Evolutionary conservation across 2,797 vertebrate species (phyloP).

Genomic region (Channallabes apus): DNA sequence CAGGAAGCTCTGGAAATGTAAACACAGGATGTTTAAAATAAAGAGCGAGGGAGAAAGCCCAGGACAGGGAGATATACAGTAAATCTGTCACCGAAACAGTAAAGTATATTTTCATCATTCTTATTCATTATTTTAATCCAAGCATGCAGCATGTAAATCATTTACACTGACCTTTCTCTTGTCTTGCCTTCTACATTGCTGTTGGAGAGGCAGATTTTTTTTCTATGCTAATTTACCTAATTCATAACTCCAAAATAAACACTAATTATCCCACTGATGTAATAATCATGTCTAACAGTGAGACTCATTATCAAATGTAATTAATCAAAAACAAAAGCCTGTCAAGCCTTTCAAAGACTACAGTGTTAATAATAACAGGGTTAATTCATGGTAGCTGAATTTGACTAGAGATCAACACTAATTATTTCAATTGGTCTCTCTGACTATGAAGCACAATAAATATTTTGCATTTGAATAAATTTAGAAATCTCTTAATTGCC

Average conservation of each 20-base stretch:
- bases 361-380: constrained; percentile 62
- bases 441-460: constrained; percentile 45
- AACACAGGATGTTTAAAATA: neutral
- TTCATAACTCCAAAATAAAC: constrained; percentile 64
- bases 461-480: constrained; percentile 48
- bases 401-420: constrained; percentile 64
- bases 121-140: neutral
- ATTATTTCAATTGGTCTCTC: constrained; percentile 60
- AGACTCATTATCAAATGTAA: constrained; percentile 70
- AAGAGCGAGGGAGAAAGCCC: neutral
- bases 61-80: neutral
- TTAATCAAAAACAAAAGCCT: constrained; percentile 71
- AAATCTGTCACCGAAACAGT: constrained; percentile 5
- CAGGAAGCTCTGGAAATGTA: neutral
- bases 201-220: constrained; percentile 6
- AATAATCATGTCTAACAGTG: constrained; percentile 69
- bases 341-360: constrained; percentile 65
- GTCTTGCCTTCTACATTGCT: constrained; percentile 26
- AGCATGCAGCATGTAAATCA: constrained; percentile 17
- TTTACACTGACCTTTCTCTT: constrained; percentile 30
- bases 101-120: no score
- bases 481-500: constrained; percentile 16
- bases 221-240: constrained; percentile 35
- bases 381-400: constrained; percentile 64
- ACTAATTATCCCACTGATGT: constrained; percentile 65